Base-by-base conservation (phyloP, 1,140 invertebrate species). In the Drosophila bifasciata region DNA sequence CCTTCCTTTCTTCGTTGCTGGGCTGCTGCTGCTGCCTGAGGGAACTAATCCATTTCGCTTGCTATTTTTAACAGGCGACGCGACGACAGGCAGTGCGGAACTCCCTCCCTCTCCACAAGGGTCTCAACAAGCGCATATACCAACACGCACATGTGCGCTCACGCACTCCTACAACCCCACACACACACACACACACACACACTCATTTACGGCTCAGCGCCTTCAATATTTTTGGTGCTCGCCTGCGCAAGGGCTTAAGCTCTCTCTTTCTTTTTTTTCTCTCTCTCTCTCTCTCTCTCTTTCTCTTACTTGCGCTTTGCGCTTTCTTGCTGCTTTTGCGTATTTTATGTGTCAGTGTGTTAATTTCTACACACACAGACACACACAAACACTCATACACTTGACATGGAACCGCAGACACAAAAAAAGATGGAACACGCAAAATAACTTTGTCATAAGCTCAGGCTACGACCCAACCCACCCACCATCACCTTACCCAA, bases 21-120 rank as follows among this genome's bases (percentile, higher is more conserved):
- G 41, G 59, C 53, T 75, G 50, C 36, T 52, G 70, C 25, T 9
- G 25, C 28, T 28, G 28, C 28, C 59, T 56, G 52, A 49, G 67
- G 78, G 59, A 76, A 86, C 73, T 85, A 85, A 81, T 85, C 80
- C 80, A 85, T 85, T 81, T 76, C 81, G 68, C 73, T 67, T 73
- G 80, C 81, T 85, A 86, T 85, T 85, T 85, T 85, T 86, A 85
- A 86, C 81, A 86, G 11, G 81, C 61, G 68, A 57, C 51, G 70
- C 59, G 69, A 21, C 70, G 59, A 62, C 70, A 64, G 40, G 58
- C 69, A 64, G 69, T n/a, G 43, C 11, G 40, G 9, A 45, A 23
- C 52, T 23, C 43, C 45, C 50, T 66, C 1, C 19, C 19, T 21
- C 19, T 0, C 19, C 70, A 59, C 51, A 64, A 64, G 70, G 58